These are phyloP conservation scores for Penaeus japonicus DNA, from an alignment of 1,140 invertebrate genomes.

Conservation along the genomic window DNA sequence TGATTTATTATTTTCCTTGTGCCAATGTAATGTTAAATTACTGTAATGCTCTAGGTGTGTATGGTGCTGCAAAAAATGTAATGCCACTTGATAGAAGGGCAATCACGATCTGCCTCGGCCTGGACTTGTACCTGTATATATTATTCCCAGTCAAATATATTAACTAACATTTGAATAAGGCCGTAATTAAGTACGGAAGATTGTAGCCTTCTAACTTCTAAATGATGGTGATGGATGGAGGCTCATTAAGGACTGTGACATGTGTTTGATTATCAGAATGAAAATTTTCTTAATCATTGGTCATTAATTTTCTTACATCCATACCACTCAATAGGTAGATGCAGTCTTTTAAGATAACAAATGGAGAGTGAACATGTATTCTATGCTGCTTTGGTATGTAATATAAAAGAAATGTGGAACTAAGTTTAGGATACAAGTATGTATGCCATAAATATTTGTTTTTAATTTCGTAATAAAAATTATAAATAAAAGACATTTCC, in stretches of 20 bases:
- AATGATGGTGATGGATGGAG: no score
- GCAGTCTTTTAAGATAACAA: background rate
- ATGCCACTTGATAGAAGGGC: conserved; percentile 1
- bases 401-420: conserved; percentile 15
- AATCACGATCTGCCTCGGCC: background rate
- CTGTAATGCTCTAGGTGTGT: no score
- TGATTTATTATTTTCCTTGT: no score
- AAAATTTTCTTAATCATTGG: no score
- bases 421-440: conserved; percentile 27
- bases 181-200: background rate
- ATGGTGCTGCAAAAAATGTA: background rate
- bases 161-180: background rate
- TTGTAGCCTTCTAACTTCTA: conserved; percentile 7
- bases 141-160: conserved; percentile 42
- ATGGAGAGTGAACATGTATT: conserved; percentile 14
- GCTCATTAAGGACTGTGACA: no score
- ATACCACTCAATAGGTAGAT: background rate
- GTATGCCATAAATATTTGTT: conserved; percentile 53
- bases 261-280: no score
- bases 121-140: background rate
- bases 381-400: conserved; percentile 43
- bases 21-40: no score
- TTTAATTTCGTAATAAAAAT: conserved; percentile 49
- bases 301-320: background rate
- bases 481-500: background rate